Base-by-base conservation (phyloP, 2,113 vertebrate species). In the Heterotilapia buettikoferi region DNA sequence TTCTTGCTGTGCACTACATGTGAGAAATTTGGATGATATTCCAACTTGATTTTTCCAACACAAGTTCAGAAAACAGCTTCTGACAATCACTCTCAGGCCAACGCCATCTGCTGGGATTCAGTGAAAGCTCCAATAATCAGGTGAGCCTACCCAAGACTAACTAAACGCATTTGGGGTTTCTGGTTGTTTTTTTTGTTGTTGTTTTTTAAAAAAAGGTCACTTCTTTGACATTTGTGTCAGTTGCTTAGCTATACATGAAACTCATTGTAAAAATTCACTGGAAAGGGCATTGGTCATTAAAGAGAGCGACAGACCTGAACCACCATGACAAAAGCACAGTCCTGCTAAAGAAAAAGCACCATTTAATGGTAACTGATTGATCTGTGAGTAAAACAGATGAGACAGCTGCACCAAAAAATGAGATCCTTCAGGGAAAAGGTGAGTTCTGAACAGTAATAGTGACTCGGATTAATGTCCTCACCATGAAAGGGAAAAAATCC, bases 1-100 rank as follows among this genome's bases (percentile, higher is more conserved):
- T 50, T 78, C 73, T 12, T 78, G 45, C 45, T 50, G 6, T 31
- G 73, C 40, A 18, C 1, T 47, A 47, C 68, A 76, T 47, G 68
- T 29, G 40, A 47, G 68, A 73, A 73, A 73, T 76, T 24, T 76
- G 0, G 0, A 50, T 0, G 1, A 76, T 29, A 29, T 43, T 47
- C 71, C 43, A 47, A 5, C 71, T 47, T 47, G 24, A 47, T 50
- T 76, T 29, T 47, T 47, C 43, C 9, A 29, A 31, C 45, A 50
- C 26, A 19, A 29, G 16, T 50, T 78, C 18, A 11, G 45, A 78
- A 31, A 50, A 50, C 24, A 19, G 24, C 16, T 18, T 73, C 66
- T 71, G 66, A 16, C 40, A 11, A 18, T 29, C 66, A 71, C 38
- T 24, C n/a, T 71, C 38, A 43, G 66, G 38, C n/a, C 38, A 43